Conservation (phyloP, 2,113 vertebrate genomes). For the Thunnus thynnus region DNA sequence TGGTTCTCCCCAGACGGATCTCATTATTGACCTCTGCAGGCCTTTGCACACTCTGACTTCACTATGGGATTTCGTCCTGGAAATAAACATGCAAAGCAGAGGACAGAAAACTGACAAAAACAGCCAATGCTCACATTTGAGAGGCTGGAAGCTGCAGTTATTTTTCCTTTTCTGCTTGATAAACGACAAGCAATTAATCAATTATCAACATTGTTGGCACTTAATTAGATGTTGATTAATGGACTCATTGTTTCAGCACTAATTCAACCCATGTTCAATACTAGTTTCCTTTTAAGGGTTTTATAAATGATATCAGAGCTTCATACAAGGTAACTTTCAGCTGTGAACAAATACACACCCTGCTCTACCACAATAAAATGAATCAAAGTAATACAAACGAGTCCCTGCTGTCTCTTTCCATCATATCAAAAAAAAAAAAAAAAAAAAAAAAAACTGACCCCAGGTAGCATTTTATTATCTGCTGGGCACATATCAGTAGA, state of each 20-base stretch:
- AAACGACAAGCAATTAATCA: neutral
- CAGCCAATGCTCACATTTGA: neutral
- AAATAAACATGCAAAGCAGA: neutral
- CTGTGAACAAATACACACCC: neutral
- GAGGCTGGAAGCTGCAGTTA: neutral
- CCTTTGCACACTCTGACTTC: neutral
- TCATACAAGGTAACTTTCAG: neutral
- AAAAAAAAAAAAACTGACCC: slow-evolving; percentile 14
- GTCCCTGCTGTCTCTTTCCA: slow-evolving; percentile 40
- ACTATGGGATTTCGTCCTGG: neutral
- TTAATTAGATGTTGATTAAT: neutral
- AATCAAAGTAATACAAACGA: slow-evolving; percentile 56
- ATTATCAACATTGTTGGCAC: no score
- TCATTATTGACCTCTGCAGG: slow-evolving; percentile 8
- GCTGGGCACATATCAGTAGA: slow-evolving; percentile 26
- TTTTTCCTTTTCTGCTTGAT: neutral
- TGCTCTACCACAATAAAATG: slow-evolving; percentile 20
- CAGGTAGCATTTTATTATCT: slow-evolving; percentile 35
- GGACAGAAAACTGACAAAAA: neutral
- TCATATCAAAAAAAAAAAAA: slow-evolving; percentile 14
- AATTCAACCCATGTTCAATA: neutral
- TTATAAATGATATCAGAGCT: neutral
- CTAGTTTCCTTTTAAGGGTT: neutral
- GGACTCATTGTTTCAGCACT: neutral
- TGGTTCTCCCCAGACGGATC: slow-evolving; percentile 6